phyloP scores from a whole-genome alignment of 2,797 vertebrate genomes.

The Numenius phaeopus region DNA sequence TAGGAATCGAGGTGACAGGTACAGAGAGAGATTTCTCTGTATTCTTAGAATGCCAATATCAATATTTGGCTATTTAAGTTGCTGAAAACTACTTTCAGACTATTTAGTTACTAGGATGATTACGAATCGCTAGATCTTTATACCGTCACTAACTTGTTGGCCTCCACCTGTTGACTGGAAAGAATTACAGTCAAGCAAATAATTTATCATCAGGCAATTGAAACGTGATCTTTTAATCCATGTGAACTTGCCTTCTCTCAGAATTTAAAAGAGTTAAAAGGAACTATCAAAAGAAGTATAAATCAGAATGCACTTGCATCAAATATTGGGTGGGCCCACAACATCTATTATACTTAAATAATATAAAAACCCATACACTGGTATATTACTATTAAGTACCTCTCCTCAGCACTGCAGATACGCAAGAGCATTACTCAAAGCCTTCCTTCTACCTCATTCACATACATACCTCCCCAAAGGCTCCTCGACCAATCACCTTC shows the following conservation, averaged over 20 bases:
- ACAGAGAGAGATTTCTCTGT: neutral
- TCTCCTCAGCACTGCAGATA: neutral
- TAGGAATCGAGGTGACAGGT: neutral
- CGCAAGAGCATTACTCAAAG: neutral
- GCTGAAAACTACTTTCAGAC: neutral
- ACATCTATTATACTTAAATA: neutral
- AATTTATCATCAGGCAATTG: neutral
- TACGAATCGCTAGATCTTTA: neutral
- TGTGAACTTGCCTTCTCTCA: neutral
- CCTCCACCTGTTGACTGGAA: neutral
- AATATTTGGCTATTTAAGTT: neutral
- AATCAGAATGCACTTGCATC: neutral
- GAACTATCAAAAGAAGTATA: neutral
- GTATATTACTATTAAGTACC: neutral
- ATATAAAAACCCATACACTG: neutral
- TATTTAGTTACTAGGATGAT: neutral
- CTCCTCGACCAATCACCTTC: conserved; percentile 98
- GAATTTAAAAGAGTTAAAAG: neutral
- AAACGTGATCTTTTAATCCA: neutral
- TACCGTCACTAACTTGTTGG: neutral
- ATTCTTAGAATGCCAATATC: neutral
- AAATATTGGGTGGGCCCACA: neutral
- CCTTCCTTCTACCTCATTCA: neutral
- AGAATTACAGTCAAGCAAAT: neutral
- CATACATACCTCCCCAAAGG: conserved; percentile 94